Percentiles rank a stretch among this genome's conserved stretches.
Evolutionary conservation across 35 echinoderm and acorn worm species (phyloP).

Genomic region (Patiria miniata): DNA sequence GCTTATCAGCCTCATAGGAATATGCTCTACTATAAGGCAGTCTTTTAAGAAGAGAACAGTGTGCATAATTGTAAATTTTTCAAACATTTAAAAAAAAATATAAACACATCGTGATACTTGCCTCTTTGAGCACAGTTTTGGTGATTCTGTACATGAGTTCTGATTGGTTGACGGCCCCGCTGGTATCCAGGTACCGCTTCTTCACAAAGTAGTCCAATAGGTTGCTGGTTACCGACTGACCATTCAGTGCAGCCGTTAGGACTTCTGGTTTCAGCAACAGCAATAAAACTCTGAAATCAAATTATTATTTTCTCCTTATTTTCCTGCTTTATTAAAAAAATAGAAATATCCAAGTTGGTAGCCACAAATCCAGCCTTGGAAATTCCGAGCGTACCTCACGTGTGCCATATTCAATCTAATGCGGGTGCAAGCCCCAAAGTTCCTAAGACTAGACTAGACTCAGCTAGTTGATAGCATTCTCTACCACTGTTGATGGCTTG

Average conservation of each 20-base stretch:
- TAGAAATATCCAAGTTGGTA: neutral
- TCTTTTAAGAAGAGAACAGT: too few relatives aligned
- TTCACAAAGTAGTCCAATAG: constrained; percentile 60
- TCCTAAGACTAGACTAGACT: too few relatives aligned
- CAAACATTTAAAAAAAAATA: too few relatives aligned
- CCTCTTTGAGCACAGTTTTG: constrained; percentile 37
- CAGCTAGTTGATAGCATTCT: too few relatives aligned
- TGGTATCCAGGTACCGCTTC: constrained; percentile 66
- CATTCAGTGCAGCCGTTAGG: constrained; percentile 25
- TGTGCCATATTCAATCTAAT: neutral
- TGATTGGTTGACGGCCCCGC: constrained; percentile 37
- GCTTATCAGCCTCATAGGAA: too few relatives aligned
- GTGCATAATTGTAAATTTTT: too few relatives aligned
- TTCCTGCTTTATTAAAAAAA: neutral
- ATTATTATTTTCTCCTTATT: neutral
- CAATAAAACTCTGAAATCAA: constrained; percentile 33
- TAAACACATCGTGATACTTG: neutral
- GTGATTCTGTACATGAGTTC: constrained; percentile 46
- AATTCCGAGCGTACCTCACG: neutral
- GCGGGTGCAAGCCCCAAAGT: too few relatives aligned
- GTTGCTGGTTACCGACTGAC: constrained; percentile 43
- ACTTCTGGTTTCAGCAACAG: constrained; percentile 39
- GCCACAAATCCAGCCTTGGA: neutral
- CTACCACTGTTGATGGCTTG: too few relatives aligned
- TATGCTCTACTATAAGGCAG: too few relatives aligned